phyloP scores from a whole-genome alignment of 2,888 invertebrate species.

The Yponomeuta cagnagella region DNA sequence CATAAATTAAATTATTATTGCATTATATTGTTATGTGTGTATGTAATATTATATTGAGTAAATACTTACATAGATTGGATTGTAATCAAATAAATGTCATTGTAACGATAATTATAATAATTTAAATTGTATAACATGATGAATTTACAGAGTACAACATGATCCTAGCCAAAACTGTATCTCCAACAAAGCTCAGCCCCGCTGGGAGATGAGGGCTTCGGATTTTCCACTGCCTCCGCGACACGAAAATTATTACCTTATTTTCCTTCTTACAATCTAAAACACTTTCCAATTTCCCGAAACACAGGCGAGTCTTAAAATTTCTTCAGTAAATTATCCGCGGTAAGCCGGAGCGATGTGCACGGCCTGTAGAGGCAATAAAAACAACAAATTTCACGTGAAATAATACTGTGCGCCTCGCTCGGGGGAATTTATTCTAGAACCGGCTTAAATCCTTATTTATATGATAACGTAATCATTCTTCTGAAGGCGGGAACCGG shows the following conservation, averaged over 20 bases:
- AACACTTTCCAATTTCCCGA: constrained; percentile 5
- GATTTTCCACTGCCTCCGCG: too few relatives aligned
- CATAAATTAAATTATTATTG: too few relatives aligned
- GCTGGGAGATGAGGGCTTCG: too few relatives aligned
- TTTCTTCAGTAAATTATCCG: constrained; percentile 8
- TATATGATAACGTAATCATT: constrained; percentile 36
- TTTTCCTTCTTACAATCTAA: not conserved
- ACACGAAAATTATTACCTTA: not conserved
- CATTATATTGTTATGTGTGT: too few relatives aligned
- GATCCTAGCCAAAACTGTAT: not conserved
- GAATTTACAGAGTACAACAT: too few relatives aligned
- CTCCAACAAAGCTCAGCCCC: not conserved
- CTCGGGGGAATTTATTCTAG: constrained; percentile 49
- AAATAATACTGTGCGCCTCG: constrained; percentile 44
- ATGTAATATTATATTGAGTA: too few relatives aligned
- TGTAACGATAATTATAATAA: too few relatives aligned
- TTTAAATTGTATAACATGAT: too few relatives aligned
- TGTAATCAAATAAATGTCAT: too few relatives aligned
- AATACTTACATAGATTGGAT: too few relatives aligned
- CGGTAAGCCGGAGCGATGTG: constrained; percentile 5
- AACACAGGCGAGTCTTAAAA: constrained; percentile 6
- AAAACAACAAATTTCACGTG: constrained; percentile 65
- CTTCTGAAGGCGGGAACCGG: constrained; percentile 3
- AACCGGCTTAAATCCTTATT: constrained; percentile 65
- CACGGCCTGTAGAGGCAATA: constrained; percentile 33